Evolutionary conservation across 2,888 invertebrate species (phyloP), one percentile per base, ranked within the genome.

Genomic region (Ophonus ardosiacus): DNA sequence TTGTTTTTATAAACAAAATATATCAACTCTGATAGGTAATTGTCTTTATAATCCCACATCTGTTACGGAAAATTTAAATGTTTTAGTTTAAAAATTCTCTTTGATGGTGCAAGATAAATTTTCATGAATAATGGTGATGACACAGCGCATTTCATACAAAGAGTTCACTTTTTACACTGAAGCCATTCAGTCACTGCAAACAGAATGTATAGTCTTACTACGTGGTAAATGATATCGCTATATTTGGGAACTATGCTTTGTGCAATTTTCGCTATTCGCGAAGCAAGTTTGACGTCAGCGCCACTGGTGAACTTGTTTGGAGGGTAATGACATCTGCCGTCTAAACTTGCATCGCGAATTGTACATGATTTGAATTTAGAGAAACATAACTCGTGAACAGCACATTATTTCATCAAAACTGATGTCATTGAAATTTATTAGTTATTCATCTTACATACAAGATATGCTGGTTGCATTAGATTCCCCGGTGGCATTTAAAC

Each of bases 51-150:
- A 63, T 63, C 63, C 18, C 24, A 24, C 24, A 24, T 63, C 21
- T 24, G 21, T 63, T 24, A 24, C 10, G 63, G 63, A 63, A 63
- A 40, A 71, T 40, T 71, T 71, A 71, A 71, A 40, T 40, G 17
- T 18, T 71, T 71, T 43, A 40, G 7, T 71, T 71, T 38, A 40
- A 71, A 71, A 40, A 71, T 71, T 71, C 71, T 17, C 71, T 71
- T 40, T 71, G 15, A 71, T n/a, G 13, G 17, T 17, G 10, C 15
- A 8, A 71, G n/a, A 71, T 71, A 71, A 71, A 71, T 71, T 71
- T 71, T 40, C 38, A 13, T 17, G 43, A 17, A 31, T 40, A 71
- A 71, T 71, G 71, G 71, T 71, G 71, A 38, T 71, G 71, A 71
- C 71, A 71, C 31, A 24, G 13, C 63, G 5, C 63, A 63, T 63